Evolutionary conservation across 64 coral and sea anemone species (phyloP), one percentile per base, ranked within the genome.

Genomic region (Porites australiensis): DNA sequence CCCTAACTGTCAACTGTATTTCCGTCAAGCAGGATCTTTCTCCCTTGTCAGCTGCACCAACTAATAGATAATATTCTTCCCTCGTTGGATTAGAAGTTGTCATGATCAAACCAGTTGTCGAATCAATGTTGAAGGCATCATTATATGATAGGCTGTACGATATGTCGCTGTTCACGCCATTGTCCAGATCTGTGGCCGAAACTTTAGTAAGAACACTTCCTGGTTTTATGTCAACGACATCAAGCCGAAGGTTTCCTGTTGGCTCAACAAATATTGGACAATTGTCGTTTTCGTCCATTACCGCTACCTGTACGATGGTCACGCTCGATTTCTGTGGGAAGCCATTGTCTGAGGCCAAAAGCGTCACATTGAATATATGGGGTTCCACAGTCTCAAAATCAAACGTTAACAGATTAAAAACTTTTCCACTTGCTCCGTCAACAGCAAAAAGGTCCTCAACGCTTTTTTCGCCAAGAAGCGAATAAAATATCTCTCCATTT

Each of bases 401-500:
- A 44, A 87, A 52, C 66, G 21, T 87, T 2, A 27, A 16, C 10
- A 68, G 9, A 55, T 13, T 87, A n/a, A 58, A 72, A 58, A 87
- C n/a, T 20, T 87, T 73, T 58, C 84, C 84, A 69, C 66, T 70
- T 60, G 66, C 47, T 46, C 70, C 70, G 49, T 67, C 84, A 27
- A 87, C 18, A 54, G 70, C 55, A 72, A 87, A 13, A 21, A 37
- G 46, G 8, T 57, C 57, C 45, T 72, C 84, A 52, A 87, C 13
- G 13, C 61, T 37, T 54, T 54, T 47, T 8, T 69, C 50, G 8
- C 87, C 72, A 16, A 62, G 22, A 49, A 92, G 50, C 4, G 67
- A 83, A 49, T 96, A 96, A 53, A 96, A 79, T 0, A 96, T 72
- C 70, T 96, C 67, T 11, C 90, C 95, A 37, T 96, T 96, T 47